These are phyloP conservation scores for Triplophysa yarkandensis DNA, from an alignment of 2,797 vertebrate genomes.

Conservation along the genomic window DNA sequence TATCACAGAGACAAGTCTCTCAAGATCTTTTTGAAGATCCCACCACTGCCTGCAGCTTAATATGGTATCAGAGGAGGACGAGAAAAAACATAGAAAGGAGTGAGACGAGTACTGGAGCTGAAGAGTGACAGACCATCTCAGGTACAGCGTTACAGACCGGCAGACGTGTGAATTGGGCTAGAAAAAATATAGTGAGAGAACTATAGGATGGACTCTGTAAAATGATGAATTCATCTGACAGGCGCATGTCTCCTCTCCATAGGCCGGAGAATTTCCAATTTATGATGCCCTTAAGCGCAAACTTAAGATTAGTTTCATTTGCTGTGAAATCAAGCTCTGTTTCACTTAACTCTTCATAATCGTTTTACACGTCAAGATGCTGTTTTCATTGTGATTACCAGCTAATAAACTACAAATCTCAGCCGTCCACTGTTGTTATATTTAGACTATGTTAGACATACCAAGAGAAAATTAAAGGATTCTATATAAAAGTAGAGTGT, in stretches of 20 bases:
- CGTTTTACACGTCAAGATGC: slow-evolving; percentile 69
- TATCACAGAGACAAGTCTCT: slow-evolving; percentile 10
- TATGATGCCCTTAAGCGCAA: slow-evolving; percentile 70
- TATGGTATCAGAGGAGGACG: slow-evolving; percentile 27
- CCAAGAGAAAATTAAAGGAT: neutral
- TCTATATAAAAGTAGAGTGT: neutral
- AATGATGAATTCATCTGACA: slow-evolving; percentile 70
- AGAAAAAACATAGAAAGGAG: neutral
- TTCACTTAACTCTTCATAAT: slow-evolving; percentile 57
- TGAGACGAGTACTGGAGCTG: neutral
- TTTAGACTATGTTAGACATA: neutral
- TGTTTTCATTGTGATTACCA: neutral
- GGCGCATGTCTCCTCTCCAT: slow-evolving; percentile 75
- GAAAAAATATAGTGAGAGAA: neutral
- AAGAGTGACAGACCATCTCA: slow-evolving; percentile 8
- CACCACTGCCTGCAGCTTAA: slow-evolving; percentile 35
- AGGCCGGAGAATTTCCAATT: slow-evolving; percentile 71
- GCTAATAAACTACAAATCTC: neutral
- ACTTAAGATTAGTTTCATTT: slow-evolving; percentile 71
- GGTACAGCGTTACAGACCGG: neutral
- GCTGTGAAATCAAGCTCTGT: slow-evolving; percentile 53
- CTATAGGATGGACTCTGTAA: neutral
- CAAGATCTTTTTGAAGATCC: slow-evolving; percentile 24
- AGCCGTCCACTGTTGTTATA: neutral
- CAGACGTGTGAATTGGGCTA: neutral